These are phyloP conservation scores for Drosophila kepulauana DNA, from an alignment of 1,140 invertebrate species.

Conservation along the genomic window DNA sequence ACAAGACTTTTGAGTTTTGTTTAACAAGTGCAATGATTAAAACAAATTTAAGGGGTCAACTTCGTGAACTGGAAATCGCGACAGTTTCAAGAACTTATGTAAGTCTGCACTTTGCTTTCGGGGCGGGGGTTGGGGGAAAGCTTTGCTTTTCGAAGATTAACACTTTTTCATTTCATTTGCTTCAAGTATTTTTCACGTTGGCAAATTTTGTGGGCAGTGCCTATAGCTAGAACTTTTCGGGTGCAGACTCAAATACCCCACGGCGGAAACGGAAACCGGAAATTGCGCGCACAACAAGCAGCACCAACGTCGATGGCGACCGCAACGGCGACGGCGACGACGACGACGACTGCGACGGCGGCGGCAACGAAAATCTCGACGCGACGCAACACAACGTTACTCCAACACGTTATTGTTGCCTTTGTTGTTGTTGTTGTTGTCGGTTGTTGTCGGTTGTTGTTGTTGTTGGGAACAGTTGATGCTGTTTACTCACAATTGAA, in stretches of 20 bases:
- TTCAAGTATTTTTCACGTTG: conserved; percentile 14
- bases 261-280: conserved; percentile 76
- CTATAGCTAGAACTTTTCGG: conserved; percentile 44
- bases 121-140: neutral
- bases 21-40: conserved; percentile 13
- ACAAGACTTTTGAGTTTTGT: conserved; percentile 7
- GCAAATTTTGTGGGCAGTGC: conserved; percentile 38
- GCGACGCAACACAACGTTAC: conserved; percentile 22
- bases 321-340: no score
- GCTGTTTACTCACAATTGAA: conserved; percentile 57
- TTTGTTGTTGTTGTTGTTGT: conserved; percentile 38
- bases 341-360: neutral
- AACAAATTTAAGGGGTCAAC: neutral
- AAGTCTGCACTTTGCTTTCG: neutral
- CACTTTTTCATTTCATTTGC: conserved; percentile 6
- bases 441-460: conserved; percentile 2
- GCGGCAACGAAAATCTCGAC: conserved; percentile 25
- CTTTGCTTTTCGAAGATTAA: neutral
- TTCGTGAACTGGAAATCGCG: no score
- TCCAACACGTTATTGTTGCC: neutral
- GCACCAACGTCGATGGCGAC: conserved; percentile 13
- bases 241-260: conserved; percentile 59
- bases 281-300: conserved; percentile 78
- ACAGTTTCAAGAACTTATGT: neutral
- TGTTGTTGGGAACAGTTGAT: conserved; percentile 41